Evolutionary conservation across 2,797 vertebrate species (phyloP), one percentile per base, ranked within the genome.

Genomic region (Gallinago solitaria): DNA sequence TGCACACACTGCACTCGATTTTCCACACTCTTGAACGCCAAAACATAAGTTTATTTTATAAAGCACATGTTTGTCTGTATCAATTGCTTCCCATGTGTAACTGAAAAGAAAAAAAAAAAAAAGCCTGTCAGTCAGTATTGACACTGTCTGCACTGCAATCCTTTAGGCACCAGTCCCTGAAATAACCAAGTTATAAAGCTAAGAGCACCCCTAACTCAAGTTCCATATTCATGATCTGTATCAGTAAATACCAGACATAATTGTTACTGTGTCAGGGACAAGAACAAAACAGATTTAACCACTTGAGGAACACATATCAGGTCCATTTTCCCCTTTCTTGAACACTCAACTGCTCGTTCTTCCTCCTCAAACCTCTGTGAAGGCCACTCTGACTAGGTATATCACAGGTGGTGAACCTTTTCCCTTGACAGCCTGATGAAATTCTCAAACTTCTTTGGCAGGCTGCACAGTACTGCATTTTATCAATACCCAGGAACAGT

Each of bases 31-130:
- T 32, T 97, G 80, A 9, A 95, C 4, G 8, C 95, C 96, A 33
- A 83, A 96, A 70, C 99, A 99, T 19, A 99, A 94, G 93, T 97
- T 99, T 86, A 99, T 97, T 71, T 98, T 98, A 97, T 99, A 99
- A 84, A 96, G 97, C 30, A 98, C 94, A 1, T 97, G 96, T 50
- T 96, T 98, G 90, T 98, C 98, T 80, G 80, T 87, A 97, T 99
- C 99, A 59, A 99, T 97, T 43, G 99, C 99, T 97, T 99, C 97
- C 99, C 99, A 99, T 43, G 98, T 98, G 79, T 98, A 99, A 75
- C 99, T 99, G 97, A 57, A 98, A 97, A 86, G 56, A 94, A 48
- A 33, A 57, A 37, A 60, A n/a, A 56, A 37, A 60, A 74, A 84
- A 74, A 32, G 24, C 3, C 19, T n/a, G 27, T 93, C 33, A 90